Evolutionary conservation across 2,113 vertebrate genomes (phyloP).

Genomic region (Cettia cetti): DNA sequence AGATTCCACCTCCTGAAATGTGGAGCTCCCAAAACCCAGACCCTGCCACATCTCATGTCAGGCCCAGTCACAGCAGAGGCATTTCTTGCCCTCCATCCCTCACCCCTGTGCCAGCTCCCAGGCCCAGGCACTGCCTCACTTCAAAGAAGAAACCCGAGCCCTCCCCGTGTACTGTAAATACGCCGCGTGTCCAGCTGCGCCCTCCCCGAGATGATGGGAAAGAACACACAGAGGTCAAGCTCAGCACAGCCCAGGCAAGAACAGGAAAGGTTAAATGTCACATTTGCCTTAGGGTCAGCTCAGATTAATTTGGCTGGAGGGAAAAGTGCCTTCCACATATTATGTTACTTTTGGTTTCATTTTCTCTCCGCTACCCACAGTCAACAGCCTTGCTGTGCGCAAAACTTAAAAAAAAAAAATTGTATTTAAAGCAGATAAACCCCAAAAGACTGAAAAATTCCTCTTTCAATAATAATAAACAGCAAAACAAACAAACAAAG

Average conservation of each 20-base stretch:
- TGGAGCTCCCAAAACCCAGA: neutral
- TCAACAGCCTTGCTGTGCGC: rapidly evolving
- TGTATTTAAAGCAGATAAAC: neutral
- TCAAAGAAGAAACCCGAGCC: slow-evolving; percentile 31
- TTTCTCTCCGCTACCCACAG: neutral
- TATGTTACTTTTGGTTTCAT: slow-evolving; percentile 62
- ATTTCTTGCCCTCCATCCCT: neutral
- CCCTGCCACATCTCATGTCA: neutral
- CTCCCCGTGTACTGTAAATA: slow-evolving; percentile 36
- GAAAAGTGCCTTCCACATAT: neutral
- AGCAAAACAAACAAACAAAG: neutral
- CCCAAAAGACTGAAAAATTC: neutral
- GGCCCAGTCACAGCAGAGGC: neutral
- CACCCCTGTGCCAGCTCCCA: neutral
- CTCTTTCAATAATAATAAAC: neutral
- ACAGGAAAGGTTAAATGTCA: slow-evolving; percentile 38
- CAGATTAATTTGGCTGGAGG: neutral
- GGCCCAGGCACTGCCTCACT: neutral
- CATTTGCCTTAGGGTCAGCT: neutral
- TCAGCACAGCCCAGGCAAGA: neutral
- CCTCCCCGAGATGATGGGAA: neutral
- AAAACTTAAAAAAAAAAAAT: neutral
- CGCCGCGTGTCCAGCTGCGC: neutral
- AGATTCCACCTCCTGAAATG: neutral
- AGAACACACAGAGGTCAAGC: slow-evolving; percentile 6